Evolutionary conservation across 2,888 invertebrate genomes (phyloP).

Genomic region (Cetonia aurata): DNA sequence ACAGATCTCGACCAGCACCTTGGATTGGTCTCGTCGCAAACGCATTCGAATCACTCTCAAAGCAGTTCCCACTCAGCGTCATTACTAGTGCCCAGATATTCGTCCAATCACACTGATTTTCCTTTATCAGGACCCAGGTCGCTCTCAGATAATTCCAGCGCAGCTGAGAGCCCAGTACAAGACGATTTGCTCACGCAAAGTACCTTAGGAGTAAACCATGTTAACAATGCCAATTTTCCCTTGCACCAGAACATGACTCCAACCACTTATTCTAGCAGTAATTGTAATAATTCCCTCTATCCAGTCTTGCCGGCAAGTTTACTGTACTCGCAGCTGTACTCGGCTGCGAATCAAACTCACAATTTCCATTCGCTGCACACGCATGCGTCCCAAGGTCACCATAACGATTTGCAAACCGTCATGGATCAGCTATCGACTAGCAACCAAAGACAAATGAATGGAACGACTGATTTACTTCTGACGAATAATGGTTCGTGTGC

Average conservation of each 20-base stretch:
- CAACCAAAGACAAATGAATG: constrained; percentile 69
- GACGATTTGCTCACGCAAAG: constrained; percentile 79
- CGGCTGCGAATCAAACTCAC: constrained; percentile 81
- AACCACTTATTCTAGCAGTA: constrained; percentile 66
- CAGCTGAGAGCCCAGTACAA: constrained; percentile 86
- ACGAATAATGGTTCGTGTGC: constrained; percentile 72
- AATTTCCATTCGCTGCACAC: constrained; percentile 79
- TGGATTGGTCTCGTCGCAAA: constrained; percentile 73
- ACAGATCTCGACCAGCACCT: constrained; percentile 81
- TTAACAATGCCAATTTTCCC: constrained; percentile 75
- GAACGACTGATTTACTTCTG: constrained; percentile 67
- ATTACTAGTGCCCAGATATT: constrained; percentile 78
- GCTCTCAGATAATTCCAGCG: constrained; percentile 84
- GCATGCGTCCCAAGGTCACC: constrained; percentile 69
- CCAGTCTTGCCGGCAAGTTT: constrained; percentile 86
- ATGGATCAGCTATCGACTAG: constrained; percentile 82
- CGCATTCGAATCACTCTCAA: constrained; percentile 69
- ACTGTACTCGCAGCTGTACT: constrained; percentile 86
- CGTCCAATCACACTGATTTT: constrained; percentile 76
- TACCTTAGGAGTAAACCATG: constrained; percentile 70
- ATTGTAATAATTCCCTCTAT: constrained; percentile 81
- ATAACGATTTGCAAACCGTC: constrained; percentile 80
- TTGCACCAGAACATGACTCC: constrained; percentile 67
- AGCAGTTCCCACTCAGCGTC: constrained; percentile 64
- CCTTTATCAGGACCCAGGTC: constrained; percentile 80